Percentiles rank a stretch among this genome's conserved stretches.
These are phyloP conservation scores for Hippocampus kuda DNA, from an alignment of 2,797 vertebrate species.

Conservation along the genomic window DNA sequence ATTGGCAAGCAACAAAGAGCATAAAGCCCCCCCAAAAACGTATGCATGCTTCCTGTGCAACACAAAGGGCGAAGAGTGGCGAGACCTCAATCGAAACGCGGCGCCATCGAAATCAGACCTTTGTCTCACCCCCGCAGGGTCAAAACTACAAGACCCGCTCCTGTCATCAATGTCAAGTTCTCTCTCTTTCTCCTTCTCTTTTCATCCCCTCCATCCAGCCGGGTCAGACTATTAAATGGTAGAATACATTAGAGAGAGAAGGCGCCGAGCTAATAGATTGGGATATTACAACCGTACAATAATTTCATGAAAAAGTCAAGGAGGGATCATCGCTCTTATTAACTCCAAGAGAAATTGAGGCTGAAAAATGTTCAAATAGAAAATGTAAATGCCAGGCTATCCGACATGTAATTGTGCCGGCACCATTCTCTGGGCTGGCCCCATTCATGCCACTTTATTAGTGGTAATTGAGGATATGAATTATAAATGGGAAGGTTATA, in stretches of 20 bases:
- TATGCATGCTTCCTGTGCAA: neutral
- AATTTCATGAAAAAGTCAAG: slow-evolving; percentile 99
- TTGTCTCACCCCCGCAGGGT: slow-evolving; percentile 58
- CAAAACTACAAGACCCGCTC: slow-evolving; percentile 60
- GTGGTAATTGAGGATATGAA: slow-evolving; percentile 99
- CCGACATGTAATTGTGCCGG: slow-evolving; percentile 93
- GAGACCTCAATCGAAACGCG: slow-evolving; percentile 57
- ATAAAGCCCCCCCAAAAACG: too few species aligned
- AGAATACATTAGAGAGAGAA: slow-evolving; percentile 93
- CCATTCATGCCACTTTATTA: slow-evolving; percentile 97
- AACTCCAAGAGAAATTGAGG: slow-evolving; percentile 97
- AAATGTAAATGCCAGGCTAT: slow-evolving; percentile 95
- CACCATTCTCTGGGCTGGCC: slow-evolving; percentile 79
- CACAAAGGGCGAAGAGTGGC: slow-evolving; percentile 26
- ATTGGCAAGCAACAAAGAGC: neutral
- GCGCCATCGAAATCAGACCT: slow-evolving; percentile 54
- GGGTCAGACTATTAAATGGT: slow-evolving; percentile 90
- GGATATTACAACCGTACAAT: slow-evolving; percentile 99
- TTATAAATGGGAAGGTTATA: slow-evolving; percentile 97
- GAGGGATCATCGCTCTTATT: slow-evolving; percentile 98
- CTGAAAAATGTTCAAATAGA: slow-evolving; percentile 99
- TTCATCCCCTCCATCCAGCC: slow-evolving; percentile 41
- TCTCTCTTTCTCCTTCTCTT: slow-evolving; percentile 30
- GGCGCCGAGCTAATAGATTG: slow-evolving; percentile 84
- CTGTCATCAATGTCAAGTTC: slow-evolving; percentile 58